A percentile compares a stretch with the other conserved stretches of the same genome.
Evolutionary conservation across 2,888 invertebrate genomes (phyloP).

Genomic region (Dione vanillae): DNA sequence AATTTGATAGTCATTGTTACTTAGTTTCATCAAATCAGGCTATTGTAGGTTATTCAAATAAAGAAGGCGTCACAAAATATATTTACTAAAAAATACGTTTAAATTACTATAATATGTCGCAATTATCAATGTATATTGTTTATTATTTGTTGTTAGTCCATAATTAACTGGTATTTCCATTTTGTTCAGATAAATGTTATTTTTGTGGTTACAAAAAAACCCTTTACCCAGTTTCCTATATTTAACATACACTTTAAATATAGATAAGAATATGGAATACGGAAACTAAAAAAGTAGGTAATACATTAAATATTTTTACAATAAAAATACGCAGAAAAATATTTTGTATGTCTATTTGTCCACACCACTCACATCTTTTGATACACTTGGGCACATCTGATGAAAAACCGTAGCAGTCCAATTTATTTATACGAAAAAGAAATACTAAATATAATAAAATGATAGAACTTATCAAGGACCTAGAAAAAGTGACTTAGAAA

Average conservation of each 20-base stretch:
- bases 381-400: too few relatives aligned
- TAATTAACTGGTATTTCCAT: conserved; percentile 25
- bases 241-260: background rate
- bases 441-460: too few relatives aligned
- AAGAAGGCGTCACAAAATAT: background rate
- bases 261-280: background rate
- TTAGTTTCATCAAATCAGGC: background rate
- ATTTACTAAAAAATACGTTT: background rate
- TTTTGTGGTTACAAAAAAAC: conserved; percentile 26
- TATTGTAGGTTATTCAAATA: background rate
- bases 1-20: too few relatives aligned
- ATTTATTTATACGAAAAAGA: too few relatives aligned
- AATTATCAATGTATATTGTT: background rate
- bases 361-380: too few relatives aligned
- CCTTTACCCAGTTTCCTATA: conserved; percentile 9
- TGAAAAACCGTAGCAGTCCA: too few relatives aligned
- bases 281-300: too few relatives aligned
- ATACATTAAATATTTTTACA: too few relatives aligned
- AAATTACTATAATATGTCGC: background rate
- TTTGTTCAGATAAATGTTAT: conserved; percentile 18
- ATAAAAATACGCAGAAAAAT: too few relatives aligned
- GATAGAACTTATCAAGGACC: too few relatives aligned
- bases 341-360: too few relatives aligned
- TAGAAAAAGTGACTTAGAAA: too few relatives aligned
- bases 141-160: conserved; percentile 2